A percentile compares a stretch with the other conserved stretches of the same genome.
Conservation (phyloP, 2,797 vertebrate genomes). For the Enteromius anoplus region DNA sequence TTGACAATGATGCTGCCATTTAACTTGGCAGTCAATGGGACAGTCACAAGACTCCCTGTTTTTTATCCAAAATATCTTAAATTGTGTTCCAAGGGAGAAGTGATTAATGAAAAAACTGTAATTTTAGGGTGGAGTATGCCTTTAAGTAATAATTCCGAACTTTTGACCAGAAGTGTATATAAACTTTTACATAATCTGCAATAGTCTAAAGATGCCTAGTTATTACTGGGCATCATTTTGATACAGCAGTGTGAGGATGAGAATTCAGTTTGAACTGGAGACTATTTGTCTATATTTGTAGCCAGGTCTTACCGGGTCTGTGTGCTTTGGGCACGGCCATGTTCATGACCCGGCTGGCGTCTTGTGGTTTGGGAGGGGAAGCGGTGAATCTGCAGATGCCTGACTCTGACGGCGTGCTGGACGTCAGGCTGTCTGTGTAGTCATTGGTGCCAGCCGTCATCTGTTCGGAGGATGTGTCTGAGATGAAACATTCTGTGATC, state of each 20-base stretch:
- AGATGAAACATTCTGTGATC: constrained; percentile 99
- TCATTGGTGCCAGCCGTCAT: constrained; percentile 98
- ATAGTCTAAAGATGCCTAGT: neutral
- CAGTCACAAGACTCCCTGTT: too few relatives aligned
- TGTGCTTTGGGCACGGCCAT: constrained; percentile 99
- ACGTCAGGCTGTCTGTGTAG: constrained; percentile 98
- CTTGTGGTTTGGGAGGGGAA: constrained; percentile 97
- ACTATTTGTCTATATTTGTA: neutral
- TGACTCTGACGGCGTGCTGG: constrained; percentile 98
- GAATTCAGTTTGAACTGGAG: neutral
- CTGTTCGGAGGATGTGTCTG: constrained; percentile 97
- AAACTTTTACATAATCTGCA: neutral
- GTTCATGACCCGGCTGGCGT: constrained; percentile 92
- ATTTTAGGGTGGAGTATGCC: too few relatives aligned
- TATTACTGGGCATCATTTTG: neutral
- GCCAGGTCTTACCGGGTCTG: constrained; percentile 88
- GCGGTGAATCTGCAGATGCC: constrained; percentile 99
- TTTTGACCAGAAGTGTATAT: neutral
- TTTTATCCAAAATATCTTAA: too few relatives aligned
- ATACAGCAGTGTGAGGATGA: neutral
- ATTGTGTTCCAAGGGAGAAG: too few relatives aligned
- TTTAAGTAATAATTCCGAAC: neutral
- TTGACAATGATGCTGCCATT: too few relatives aligned
- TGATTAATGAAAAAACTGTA: too few relatives aligned
- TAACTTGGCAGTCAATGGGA: too few relatives aligned